Base-by-base conservation (phyloP, 2,888 invertebrate genomes). In the Phaonia tiefii region DNA sequence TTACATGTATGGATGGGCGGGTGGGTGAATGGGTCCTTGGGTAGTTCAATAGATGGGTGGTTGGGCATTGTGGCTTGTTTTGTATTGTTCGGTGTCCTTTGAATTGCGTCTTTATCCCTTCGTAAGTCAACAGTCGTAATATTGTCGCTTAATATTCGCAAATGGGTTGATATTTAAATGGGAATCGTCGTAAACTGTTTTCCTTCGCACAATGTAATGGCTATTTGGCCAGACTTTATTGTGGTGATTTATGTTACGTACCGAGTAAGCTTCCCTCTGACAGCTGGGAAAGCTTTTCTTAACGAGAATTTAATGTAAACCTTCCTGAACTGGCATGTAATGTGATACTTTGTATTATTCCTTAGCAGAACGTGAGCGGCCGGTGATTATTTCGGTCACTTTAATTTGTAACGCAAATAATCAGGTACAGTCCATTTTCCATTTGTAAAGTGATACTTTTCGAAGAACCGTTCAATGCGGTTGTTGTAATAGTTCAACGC, bases 81-180 rank as follows among this genome's bases (percentile, higher is more conserved):
- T 20, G 39, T 42, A 49, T 79, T 39, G 69, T 42, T 58, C 63
- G 31, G 72, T 80, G 83, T 31, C 8, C 31, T 83, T 79, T 85
- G 85, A 88, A 87, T 88, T 88, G 71, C 79, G 77, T 83, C 82
- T 84, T 83, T 80, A 79, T 78, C 73, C 74, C 65, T 79, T 66
- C 71, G n/a, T 75, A 75, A 75, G 79, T 75, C 71, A 75, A 72
- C 75, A 75, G 60, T 60, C 67, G 71, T 69, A 60, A 65, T 51
- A 75, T 75, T 71, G 75, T 60, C 66, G 22, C 42, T 71, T 66
- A 79, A 79, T 74, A 51, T 56, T 76, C 56, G 69, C 72, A 81
- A 81, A 79, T 80, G 74, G 80, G 79, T 67, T 81, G 75, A 75
- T 76, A 74, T 78, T 82, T 79, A 74, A 82, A 76, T 79, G 67